Conservation (phyloP, 2,113 vertebrate species). For the Mustela nigripes region DNA sequence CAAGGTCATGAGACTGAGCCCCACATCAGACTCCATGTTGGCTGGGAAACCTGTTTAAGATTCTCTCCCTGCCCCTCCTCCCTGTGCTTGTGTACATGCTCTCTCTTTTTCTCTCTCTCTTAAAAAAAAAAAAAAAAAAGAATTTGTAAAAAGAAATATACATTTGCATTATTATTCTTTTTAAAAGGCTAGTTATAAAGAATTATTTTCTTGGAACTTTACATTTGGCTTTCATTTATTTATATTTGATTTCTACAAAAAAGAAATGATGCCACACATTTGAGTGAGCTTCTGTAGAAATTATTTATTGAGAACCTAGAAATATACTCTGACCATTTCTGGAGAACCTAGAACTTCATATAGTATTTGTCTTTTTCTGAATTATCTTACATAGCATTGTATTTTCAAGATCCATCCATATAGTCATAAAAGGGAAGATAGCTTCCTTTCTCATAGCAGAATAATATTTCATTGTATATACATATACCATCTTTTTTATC, state of each 20-base stretch:
- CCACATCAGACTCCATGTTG: background rate
- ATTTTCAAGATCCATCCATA: background rate
- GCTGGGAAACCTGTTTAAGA: background rate
- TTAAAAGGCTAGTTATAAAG: background rate
- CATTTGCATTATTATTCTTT: background rate
- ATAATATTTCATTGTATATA: background rate
- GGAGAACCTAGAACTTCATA: background rate
- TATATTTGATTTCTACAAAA: constrained; percentile 25
- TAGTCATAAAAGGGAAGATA: background rate
- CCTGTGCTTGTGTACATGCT: background rate
- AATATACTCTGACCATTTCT: background rate
- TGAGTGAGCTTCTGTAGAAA: background rate
- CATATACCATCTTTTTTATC: background rate
- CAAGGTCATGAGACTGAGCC: background rate
- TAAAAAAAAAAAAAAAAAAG: background rate
- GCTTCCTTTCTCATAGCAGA: background rate
- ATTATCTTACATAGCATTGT: background rate
- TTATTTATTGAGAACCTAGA: background rate
- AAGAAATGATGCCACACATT: background rate
- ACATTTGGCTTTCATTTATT: background rate
- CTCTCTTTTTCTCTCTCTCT: background rate
- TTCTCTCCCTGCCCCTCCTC: background rate
- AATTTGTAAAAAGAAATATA: background rate
- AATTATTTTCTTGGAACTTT: background rate
- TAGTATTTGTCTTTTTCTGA: background rate